phyloP scores from a whole-genome alignment of 2,113 vertebrate genomes.

The Lophura nycthemera region DNA sequence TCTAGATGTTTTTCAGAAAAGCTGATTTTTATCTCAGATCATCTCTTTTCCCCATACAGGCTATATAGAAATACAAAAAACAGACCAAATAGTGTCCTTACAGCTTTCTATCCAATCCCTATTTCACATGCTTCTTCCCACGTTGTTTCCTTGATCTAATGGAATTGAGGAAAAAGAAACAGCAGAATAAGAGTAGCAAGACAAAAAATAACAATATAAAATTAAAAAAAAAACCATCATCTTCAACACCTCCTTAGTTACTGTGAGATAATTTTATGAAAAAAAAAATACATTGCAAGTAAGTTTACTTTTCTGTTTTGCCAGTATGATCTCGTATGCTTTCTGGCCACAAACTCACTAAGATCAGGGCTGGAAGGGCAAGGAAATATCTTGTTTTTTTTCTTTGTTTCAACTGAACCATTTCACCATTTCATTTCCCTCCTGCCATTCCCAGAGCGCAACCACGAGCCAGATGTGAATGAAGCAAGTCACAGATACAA shows the following conservation, averaged over 20 bases:
- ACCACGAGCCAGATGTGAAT: constrained; percentile 66
- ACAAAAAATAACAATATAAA: no score
- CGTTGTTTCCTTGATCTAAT: not conserved
- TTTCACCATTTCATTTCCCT: constrained; percentile 58
- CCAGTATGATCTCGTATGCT: not conserved
- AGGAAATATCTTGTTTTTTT: constrained; percentile 49
- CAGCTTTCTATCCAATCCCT: not conserved
- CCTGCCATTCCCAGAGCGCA: constrained; percentile 44
- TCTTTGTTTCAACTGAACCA: constrained; percentile 39
- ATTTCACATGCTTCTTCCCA: not conserved
- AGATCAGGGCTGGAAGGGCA: not conserved
- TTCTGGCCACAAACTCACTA: not conserved
- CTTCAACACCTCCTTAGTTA: not conserved
- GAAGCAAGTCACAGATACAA: constrained; percentile 63
- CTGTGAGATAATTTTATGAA: not conserved
- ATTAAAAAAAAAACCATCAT: not conserved
- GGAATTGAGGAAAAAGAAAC: not conserved
- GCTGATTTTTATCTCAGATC: not conserved
- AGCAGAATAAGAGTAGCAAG: not conserved
- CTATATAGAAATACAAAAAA: not conserved
- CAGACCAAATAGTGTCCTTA: not conserved
- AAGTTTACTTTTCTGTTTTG: not conserved
- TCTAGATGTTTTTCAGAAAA: not conserved
- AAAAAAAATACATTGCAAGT: no score
- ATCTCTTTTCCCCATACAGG: not conserved